Conservation (phyloP, 2,888 invertebrate genomes). For the Bhutanitis thaidina region DNA sequence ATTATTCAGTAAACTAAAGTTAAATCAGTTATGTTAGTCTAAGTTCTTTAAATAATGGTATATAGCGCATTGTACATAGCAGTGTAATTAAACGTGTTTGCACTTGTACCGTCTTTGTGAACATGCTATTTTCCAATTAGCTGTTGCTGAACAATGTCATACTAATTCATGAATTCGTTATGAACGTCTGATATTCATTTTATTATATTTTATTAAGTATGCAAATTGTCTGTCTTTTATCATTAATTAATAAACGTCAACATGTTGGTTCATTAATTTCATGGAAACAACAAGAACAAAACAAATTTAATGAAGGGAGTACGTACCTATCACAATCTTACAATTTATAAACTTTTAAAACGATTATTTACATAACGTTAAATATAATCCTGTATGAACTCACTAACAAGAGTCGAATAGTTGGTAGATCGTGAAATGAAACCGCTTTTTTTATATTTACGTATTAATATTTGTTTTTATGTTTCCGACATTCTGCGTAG, state of each 20-base stretch:
- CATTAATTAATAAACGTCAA: neutral
- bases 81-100: constrained; percentile 9
- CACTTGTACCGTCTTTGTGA: constrained; percentile 5
- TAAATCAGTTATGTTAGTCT: neutral
- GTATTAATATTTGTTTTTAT: too few species aligned
- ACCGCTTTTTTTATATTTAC: too few species aligned
- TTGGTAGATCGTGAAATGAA: too few species aligned
- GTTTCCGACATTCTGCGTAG: too few species aligned
- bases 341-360: too few species aligned
- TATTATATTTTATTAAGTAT: neutral
- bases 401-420: too few species aligned
- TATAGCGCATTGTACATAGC: neutral
- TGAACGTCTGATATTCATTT: constrained; percentile 1
- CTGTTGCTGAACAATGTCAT: neutral
- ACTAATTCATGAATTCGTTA: constrained; percentile 1
- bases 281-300: neutral
- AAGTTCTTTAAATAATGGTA: neutral
- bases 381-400: too few species aligned
- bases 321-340: neutral
- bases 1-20: neutral
- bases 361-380: too few species aligned
- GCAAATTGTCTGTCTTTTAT: neutral
- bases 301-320: neutral
- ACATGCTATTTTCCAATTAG: constrained; percentile 16
- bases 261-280: too few species aligned